phyloP scores from a whole-genome alignment of 2,113 vertebrate species.

The Ophthalmolycus amberensis region DNA sequence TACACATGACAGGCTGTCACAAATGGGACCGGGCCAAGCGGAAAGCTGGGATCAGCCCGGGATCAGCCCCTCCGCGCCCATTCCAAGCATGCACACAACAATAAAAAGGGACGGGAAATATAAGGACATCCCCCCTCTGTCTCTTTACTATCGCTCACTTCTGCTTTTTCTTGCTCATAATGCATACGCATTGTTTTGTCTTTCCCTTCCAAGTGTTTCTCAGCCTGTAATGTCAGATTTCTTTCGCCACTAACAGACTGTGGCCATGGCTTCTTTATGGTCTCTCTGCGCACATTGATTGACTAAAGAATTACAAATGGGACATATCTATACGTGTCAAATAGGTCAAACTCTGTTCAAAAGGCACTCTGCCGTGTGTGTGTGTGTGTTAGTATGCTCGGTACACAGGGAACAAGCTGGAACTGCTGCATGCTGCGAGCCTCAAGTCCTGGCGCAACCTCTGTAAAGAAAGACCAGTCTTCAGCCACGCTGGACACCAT shows the following conservation, averaged over 20 bases:
- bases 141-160: neutral
- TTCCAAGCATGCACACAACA: slow-evolving; percentile 39
- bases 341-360: neutral
- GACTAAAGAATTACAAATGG: neutral
- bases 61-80: slow-evolving; percentile 66
- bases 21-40: slow-evolving; percentile 80
- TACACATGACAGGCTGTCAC: slow-evolving; percentile 88
- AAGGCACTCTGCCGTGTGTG: neutral
- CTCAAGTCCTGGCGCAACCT: slow-evolving; percentile 14
- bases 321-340: neutral
- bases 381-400: neutral
- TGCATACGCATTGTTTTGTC: neutral
- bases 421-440: neutral
- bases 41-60: slow-evolving; percentile 86
- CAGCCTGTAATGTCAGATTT: neutral
- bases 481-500: slow-evolving; percentile 14
- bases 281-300: neutral
- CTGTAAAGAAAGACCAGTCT: neutral
- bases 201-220: neutral
- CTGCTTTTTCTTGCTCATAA: neutral
- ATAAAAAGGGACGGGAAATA: slow-evolving; percentile 50
- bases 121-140: neutral
- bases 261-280: neutral
- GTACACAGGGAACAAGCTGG: neutral
- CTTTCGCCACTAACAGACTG: neutral